These are phyloP conservation scores for Trichonephila clavipes DNA, from an alignment of 1,140 invertebrate species.

Conservation along the genomic window DNA sequence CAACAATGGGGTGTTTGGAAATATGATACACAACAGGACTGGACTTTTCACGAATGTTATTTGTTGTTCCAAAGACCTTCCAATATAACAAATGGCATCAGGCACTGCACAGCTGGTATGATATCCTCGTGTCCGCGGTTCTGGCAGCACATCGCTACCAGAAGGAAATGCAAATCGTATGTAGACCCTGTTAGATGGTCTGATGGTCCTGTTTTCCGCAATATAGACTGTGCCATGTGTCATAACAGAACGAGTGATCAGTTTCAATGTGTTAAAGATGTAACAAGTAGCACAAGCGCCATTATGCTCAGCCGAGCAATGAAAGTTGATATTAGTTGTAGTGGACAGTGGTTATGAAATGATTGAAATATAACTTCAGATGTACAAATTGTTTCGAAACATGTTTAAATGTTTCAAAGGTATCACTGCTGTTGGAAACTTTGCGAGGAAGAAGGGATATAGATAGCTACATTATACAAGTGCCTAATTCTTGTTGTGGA, in stretches of 20 bases:
- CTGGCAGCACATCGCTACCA: slow-evolving; percentile 16
- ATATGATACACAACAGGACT: background rate
- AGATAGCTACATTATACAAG: too few species aligned
- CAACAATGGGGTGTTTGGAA: slow-evolving; percentile 68
- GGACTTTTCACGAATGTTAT: slow-evolving; percentile 20
- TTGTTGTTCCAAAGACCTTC: slow-evolving; percentile 50
- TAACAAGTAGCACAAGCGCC: background rate
- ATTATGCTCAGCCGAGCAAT: slow-evolving; percentile 33
- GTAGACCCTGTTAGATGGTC: slow-evolving; percentile 39
- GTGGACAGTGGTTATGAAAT: slow-evolving; percentile 35
- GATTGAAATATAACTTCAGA: background rate
- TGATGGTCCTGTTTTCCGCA: slow-evolving; percentile 44
- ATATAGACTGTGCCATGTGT: slow-evolving; percentile 60
- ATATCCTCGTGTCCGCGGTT: slow-evolving; percentile 39
- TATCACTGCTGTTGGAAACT: too few species aligned
- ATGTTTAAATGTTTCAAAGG: too few species aligned
- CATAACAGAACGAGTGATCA: slow-evolving; percentile 32
- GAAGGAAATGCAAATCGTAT: slow-evolving; percentile 54
- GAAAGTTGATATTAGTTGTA: slow-evolving; percentile 20
- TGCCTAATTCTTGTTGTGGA: too few species aligned
- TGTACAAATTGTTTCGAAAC: too few species aligned
- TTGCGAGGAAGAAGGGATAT: too few species aligned
- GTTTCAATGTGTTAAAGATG: slow-evolving; percentile 27
- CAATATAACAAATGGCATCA: background rate
- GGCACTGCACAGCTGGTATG: slow-evolving; percentile 33